phyloP scores from a whole-genome alignment of 2,797 vertebrate species.

The Euthynnus affinis region DNA sequence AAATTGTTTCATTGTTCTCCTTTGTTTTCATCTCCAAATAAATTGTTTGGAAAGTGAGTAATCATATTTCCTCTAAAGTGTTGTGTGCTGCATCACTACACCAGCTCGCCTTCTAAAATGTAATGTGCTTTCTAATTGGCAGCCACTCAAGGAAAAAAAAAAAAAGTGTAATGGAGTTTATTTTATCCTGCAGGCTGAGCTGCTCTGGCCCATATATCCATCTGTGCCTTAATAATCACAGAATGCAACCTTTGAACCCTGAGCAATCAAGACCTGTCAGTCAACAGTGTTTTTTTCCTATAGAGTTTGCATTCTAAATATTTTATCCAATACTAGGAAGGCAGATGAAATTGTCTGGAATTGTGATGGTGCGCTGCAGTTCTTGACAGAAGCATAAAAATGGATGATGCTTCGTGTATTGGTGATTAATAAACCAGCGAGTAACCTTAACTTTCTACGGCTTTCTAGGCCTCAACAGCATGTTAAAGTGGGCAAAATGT shows the following conservation, averaged over 20 bases:
- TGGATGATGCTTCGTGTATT: not conserved
- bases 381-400: not conserved
- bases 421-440: not conserved
- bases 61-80: too few relatives aligned
- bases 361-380: not conserved
- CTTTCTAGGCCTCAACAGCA: not conserved
- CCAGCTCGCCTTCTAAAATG: too few relatives aligned
- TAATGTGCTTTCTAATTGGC: conserved; percentile 24
- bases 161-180: not conserved
- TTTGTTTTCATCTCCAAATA: too few relatives aligned
- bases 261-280: conserved; percentile 29
- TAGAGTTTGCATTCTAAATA: conserved; percentile 10
- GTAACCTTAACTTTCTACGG: not conserved
- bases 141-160: not conserved
- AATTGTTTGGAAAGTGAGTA: too few relatives aligned
- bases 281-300: conserved; percentile 15
- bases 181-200: conserved; percentile 13
- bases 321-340: conserved; percentile 10
- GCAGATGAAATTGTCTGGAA: conserved; percentile 1
- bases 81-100: too few relatives aligned
- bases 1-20: too few relatives aligned
- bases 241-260: conserved; percentile 22
- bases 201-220: conserved; percentile 1
- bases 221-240: conserved; percentile 9
- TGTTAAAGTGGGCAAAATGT: not conserved